Evolutionary conservation across 2,888 invertebrate species (phyloP).

Genomic region (Dryadula phaetusa): DNA sequence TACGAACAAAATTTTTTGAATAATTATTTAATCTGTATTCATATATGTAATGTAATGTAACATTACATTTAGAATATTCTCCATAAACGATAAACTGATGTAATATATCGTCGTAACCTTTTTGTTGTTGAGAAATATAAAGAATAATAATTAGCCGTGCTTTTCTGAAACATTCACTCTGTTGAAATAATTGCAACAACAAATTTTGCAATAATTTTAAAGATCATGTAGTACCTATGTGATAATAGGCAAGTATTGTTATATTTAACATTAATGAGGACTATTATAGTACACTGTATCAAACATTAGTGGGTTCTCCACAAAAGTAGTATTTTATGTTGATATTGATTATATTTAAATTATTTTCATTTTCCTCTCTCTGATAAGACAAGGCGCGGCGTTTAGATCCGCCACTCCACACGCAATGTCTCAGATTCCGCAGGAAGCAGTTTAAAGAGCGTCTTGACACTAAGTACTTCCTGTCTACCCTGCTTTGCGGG

Average conservation of each 20-base stretch:
- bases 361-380: too few relatives aligned
- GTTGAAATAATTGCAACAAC: conserved; percentile 11
- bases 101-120: conserved; percentile 23
- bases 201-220: conserved; percentile 7
- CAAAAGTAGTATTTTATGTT: too few relatives aligned
- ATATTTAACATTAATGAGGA: neutral
- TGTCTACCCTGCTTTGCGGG: too few relatives aligned
- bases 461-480: too few relatives aligned
- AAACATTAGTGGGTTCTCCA: too few relatives aligned
- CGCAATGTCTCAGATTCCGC: too few relatives aligned
- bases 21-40: neutral
- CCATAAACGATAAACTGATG: neutral
- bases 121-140: conserved; percentile 16
- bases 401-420: too few relatives aligned
- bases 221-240: conserved; percentile 12
- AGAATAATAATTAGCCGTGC: conserved; percentile 18
- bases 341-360: too few relatives aligned
- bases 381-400: too few relatives aligned
- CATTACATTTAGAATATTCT: neutral
- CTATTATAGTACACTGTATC: too few relatives aligned
- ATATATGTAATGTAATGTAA: too few relatives aligned
- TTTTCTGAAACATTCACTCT: conserved; percentile 33
- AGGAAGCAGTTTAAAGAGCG: too few relatives aligned
- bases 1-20: neutral
- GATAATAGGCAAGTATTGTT: conserved; percentile 2